Evolutionary conservation across 2,888 invertebrate genomes (phyloP).

Genomic region (Crioceris asparagi): DNA sequence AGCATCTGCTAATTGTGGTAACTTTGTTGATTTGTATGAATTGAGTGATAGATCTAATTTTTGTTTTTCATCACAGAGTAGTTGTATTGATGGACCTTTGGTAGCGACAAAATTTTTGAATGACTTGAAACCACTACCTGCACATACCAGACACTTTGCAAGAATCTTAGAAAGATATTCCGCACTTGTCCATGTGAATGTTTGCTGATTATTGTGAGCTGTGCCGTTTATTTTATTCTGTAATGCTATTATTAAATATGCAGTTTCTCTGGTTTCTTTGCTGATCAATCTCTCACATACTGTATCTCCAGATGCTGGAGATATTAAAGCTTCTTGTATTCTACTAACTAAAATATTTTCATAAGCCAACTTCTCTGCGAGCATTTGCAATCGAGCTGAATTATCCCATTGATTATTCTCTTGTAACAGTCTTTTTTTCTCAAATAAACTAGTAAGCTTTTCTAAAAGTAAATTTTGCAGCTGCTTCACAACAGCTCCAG

Average conservation of each 20-base stretch:
- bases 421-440: conserved; percentile 53
- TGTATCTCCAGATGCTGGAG: conserved; percentile 31
- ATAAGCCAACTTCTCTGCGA: conserved; percentile 72
- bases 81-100: conserved; percentile 23
- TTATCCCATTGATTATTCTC: conserved; percentile 59
- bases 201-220: conserved; percentile 37
- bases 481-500: conserved; percentile 49
- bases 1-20: conserved; percentile 59
- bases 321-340: conserved; percentile 54
- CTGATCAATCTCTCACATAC: conserved; percentile 51
- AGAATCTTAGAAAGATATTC: conserved; percentile 68
- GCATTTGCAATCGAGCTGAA: conserved; percentile 54
- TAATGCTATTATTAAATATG: conserved; percentile 62
- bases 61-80: conserved; percentile 26
- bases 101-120: conserved; percentile 24
- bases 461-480: conserved; percentile 56
- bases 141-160: conserved; percentile 52
- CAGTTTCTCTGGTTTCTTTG: conserved; percentile 65
- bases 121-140: conserved; percentile 37
- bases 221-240: conserved; percentile 54
- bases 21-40: conserved; percentile 55
- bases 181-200: conserved; percentile 39
- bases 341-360: conserved; percentile 56
- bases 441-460: conserved; percentile 58
- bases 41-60: conserved; percentile 26